phyloP scores from a whole-genome alignment of 2,888 invertebrate genomes.

The Spilosoma lubricipeda region DNA sequence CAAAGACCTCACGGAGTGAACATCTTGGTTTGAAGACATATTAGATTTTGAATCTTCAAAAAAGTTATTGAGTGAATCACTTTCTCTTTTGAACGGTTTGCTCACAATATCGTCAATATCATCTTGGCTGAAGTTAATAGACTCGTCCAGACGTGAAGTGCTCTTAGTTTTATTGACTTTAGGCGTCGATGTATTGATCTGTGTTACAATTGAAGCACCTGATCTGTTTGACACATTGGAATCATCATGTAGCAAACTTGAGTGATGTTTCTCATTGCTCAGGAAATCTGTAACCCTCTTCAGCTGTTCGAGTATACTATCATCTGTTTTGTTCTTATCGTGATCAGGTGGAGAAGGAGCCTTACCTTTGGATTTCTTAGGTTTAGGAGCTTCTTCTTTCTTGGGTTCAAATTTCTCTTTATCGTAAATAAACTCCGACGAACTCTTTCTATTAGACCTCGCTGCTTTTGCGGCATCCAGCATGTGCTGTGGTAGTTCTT shows the following conservation, averaged over 20 bases:
- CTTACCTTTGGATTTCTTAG: conserved; percentile 89
- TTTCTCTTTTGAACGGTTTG: conserved; percentile 82
- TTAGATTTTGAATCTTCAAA: conserved; percentile 82
- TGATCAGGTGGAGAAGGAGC: conserved; percentile 90
- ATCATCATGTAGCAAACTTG: conserved; percentile 73
- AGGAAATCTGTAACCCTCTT: conserved; percentile 77
- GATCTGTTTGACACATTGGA: conserved; percentile 52
- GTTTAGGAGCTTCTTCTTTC: conserved; percentile 73
- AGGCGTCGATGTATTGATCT: conserved; percentile 82
- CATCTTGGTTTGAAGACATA: conserved; percentile 80
- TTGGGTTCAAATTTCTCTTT: conserved; percentile 68
- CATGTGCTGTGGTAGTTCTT: conserved; percentile 90
- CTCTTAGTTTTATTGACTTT: conserved; percentile 77
- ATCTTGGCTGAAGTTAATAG: conserved; percentile 80
- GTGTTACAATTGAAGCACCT: conserved; percentile 60
- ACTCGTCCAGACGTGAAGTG: conserved; percentile 72
- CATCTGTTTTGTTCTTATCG: conserved; percentile 81
- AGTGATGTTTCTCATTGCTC: conserved; percentile 77
- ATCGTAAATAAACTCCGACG: conserved; percentile 69
- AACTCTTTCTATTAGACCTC: conserved; percentile 88
- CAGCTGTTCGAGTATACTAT: conserved; percentile 79
- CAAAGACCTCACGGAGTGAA: conserved; percentile 77
- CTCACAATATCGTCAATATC: conserved; percentile 85
- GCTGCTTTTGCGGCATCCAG: conserved; percentile 91
- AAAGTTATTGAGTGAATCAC: conserved; percentile 80